These are phyloP conservation scores for Enteromius mattozi DNA, from an alignment of 2,797 vertebrate species.

Conservation along the genomic window DNA sequence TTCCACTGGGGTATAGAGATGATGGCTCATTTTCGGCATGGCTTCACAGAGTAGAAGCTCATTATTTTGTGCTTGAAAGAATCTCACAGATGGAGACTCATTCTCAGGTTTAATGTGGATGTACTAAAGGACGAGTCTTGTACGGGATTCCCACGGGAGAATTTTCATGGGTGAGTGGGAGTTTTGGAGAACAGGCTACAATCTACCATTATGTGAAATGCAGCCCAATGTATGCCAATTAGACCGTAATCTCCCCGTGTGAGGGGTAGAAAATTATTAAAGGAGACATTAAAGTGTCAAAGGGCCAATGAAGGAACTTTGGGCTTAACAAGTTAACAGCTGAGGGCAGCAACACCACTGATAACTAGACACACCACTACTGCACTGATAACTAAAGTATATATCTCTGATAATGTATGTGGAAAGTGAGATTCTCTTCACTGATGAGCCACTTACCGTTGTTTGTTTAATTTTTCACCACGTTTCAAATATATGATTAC, in stretches of 20 bases:
- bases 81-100: slow-evolving; percentile 57
- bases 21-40: slow-evolving; percentile 79
- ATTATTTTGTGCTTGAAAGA: slow-evolving; percentile 74
- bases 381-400: not conserved
- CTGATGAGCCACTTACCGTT: not conserved
- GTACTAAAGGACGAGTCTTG: slow-evolving; percentile 32
- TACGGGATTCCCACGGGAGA: slow-evolving; percentile 42
- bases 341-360: not conserved
- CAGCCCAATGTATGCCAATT: slow-evolving; percentile 11
- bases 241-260: not conserved
- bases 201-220: slow-evolving; percentile 29
- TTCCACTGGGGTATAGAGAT: slow-evolving; percentile 66
- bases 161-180: slow-evolving; percentile 55
- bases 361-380: not conserved
- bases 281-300: slow-evolving; percentile 3
- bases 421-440: slow-evolving; percentile 4
- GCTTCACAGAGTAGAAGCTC: slow-evolving; percentile 77
- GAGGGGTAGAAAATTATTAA: slow-evolving; percentile 17
- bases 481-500: slow-evolving; percentile 12
- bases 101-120: slow-evolving; percentile 45
- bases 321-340: not conserved
- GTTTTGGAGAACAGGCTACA: slow-evolving; percentile 62
- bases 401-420: not conserved
- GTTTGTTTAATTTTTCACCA: slow-evolving; percentile 11
- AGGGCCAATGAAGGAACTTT: not conserved